phyloP scores from a whole-genome alignment of 2,888 invertebrate genomes.

The Ichneumon xanthorius region DNA sequence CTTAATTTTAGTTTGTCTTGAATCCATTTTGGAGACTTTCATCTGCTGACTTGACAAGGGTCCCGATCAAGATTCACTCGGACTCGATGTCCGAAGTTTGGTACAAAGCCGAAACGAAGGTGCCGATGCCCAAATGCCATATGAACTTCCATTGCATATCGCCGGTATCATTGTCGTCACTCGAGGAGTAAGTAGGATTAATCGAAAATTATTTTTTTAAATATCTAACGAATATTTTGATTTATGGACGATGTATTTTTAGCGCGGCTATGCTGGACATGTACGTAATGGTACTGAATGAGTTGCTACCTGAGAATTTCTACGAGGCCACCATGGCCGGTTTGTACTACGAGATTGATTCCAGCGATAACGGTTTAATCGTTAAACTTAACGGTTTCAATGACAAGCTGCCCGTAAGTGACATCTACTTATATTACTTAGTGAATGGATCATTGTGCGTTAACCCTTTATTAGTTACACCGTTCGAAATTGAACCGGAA shows the following conservation, averaged over 20 bases:
- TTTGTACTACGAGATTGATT: slow-evolving; percentile 87
- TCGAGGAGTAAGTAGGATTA: slow-evolving; percentile 87
- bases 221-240: neutral
- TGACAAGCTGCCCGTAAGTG: slow-evolving; percentile 89
- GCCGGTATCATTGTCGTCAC: slow-evolving; percentile 88
- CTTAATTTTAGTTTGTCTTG: too few species aligned
- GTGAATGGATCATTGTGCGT: too few species aligned
- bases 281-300: slow-evolving; percentile 86
- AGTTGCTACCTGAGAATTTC: slow-evolving; percentile 88
- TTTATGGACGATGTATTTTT: slow-evolving; percentile 70
- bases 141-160: slow-evolving; percentile 91
- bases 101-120: slow-evolving; percentile 91
- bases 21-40: too few species aligned
- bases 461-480: too few species aligned
- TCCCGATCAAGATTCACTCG: too few species aligned
- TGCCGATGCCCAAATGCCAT: slow-evolving; percentile 91
- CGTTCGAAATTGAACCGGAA: too few species aligned
- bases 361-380: slow-evolving; percentile 89
- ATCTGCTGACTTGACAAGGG: too few species aligned
- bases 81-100: too few species aligned
- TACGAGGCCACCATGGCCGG: slow-evolving; percentile 91
- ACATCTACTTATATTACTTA: too few species aligned
- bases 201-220: too few species aligned
- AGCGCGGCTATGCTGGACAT: slow-evolving; percentile 88
- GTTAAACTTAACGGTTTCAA: slow-evolving; percentile 89